Conservation (phyloP, 2,113 vertebrate genomes). For the Pycnonotus jocosus region DNA sequence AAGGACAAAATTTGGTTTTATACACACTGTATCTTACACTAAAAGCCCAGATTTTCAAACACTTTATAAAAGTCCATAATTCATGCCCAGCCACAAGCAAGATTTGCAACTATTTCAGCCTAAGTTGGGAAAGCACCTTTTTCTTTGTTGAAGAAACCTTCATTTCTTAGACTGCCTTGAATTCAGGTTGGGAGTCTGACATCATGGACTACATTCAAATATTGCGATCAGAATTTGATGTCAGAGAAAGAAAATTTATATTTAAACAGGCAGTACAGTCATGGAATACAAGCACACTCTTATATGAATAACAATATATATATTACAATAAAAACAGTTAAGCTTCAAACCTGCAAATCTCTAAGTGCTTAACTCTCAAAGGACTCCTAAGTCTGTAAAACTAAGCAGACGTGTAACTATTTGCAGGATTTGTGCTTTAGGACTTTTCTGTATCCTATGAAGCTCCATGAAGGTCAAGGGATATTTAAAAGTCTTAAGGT, state of each 20-base stretch:
- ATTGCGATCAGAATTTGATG: background rate
- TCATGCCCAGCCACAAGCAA: background rate
- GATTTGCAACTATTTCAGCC: background rate
- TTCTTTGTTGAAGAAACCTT: background rate
- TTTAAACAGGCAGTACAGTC: background rate
- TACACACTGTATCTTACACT: slow-evolving; percentile 13
- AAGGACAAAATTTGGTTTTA: slow-evolving; percentile 32
- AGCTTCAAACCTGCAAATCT: background rate
- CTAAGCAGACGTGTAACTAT: background rate
- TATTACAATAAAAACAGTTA: background rate
- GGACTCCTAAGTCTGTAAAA: background rate
- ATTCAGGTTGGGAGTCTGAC: background rate
- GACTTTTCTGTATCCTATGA: background rate
- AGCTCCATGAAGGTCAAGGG: background rate
- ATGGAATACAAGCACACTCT: background rate
- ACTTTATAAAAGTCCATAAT: slow-evolving; percentile 12
- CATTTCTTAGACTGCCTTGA: background rate
- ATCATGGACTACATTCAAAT: background rate
- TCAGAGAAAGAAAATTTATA: background rate
- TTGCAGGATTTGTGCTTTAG: background rate
- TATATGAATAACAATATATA: background rate
- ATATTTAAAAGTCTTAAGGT: background rate
- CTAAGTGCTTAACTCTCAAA: background rate
- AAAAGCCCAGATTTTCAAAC: slow-evolving; percentile 54
- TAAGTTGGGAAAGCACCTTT: background rate